Evolutionary conservation across 2,797 vertebrate species (phyloP).

Genomic region (Protonibea diacanthus): DNA sequence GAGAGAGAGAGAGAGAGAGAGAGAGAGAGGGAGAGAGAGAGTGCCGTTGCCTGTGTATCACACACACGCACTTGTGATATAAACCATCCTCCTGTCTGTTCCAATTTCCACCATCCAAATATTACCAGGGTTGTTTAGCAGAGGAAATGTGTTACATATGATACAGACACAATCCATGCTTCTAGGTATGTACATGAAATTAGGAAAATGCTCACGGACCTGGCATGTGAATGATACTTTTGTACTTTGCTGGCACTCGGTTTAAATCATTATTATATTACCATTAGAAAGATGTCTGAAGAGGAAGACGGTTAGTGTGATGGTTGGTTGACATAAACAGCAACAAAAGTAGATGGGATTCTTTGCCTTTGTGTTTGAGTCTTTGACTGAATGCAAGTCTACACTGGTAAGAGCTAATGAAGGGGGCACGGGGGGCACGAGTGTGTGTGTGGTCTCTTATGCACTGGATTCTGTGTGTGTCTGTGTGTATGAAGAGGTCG

Average conservation of each 20-base stretch:
- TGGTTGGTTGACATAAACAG: conserved; percentile 70
- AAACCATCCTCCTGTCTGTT: conserved; percentile 69
- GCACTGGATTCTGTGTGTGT: conserved; percentile 58
- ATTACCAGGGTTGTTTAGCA: conserved; percentile 53
- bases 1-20: conserved; percentile 15
- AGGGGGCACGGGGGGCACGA: conserved; percentile 53
- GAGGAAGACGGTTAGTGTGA: conserved; percentile 57
- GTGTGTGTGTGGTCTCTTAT: conserved; percentile 74
- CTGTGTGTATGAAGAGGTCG: conserved; percentile 60
- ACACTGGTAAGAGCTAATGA: conserved; percentile 66
- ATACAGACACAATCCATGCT: conserved; percentile 41
- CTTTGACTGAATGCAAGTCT: conserved; percentile 55
- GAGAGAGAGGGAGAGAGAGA: conserved; percentile 13
- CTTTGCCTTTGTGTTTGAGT: conserved; percentile 61
- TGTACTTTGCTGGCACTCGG: conserved; percentile 33
- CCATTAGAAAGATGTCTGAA: conserved; percentile 53
- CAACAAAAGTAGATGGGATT: conserved; percentile 60
- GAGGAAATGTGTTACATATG: conserved; percentile 64
- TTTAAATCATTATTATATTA: conserved; percentile 62
- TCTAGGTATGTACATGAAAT: conserved; percentile 45
- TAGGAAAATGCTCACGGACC: conserved; percentile 40
- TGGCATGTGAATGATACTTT: conserved; percentile 49
- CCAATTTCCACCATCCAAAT: conserved; percentile 60
- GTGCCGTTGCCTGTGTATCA: conserved; percentile 28
- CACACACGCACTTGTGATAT: conserved; percentile 43